Conservation (phyloP, 1,140 invertebrate genomes). For the Apis laboriosa region DNA sequence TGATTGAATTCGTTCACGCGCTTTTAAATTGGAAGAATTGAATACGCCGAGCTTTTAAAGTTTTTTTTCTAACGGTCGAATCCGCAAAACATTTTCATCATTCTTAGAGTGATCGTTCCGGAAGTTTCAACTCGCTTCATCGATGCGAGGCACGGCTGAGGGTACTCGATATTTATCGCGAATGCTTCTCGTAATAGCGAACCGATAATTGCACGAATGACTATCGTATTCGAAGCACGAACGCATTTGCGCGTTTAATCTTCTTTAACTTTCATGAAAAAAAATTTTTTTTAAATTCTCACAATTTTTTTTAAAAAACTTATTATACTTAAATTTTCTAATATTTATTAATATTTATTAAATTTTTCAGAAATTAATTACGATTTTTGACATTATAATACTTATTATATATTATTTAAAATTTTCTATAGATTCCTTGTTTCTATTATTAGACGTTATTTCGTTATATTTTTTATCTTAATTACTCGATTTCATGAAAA, state of each 20-base stretch:
- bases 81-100: neutral
- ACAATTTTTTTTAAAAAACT: neutral
- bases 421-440: too few species aligned
- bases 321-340: too few species aligned
- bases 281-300: neutral
- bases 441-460: too few species aligned
- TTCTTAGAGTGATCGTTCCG: neutral
- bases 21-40: too few species aligned
- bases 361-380: too few species aligned
- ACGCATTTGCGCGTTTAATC: neutral
- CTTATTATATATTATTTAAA: too few species aligned
- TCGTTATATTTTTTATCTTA: too few species aligned
- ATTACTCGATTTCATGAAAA: too few species aligned
- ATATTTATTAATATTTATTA: too few species aligned
- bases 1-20: too few species aligned
- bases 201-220: conserved; percentile 2
- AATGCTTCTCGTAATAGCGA: neutral
- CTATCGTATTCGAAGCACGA: neutral
- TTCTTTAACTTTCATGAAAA: neutral
- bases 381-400: too few species aligned
- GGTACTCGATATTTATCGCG: conserved; percentile 17
- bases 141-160: neutral
- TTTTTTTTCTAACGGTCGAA: neutral
- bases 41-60: neutral
- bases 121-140: neutral